These are phyloP conservation scores for Chaunax sp. DNA, from an alignment of 2,797 vertebrate species.

Conservation along the genomic window DNA sequence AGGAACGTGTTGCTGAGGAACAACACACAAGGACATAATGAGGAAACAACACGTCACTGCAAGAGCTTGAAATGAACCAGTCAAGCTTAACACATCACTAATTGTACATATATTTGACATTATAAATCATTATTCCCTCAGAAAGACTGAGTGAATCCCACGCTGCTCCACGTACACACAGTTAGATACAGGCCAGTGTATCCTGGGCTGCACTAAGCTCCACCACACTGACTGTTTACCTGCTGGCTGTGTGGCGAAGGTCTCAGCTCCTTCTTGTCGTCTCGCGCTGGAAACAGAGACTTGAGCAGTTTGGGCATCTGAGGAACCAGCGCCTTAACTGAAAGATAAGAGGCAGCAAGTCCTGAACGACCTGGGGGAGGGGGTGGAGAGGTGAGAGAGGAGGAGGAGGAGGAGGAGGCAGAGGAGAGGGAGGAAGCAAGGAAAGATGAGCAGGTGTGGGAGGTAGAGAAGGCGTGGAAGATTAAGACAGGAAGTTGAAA, in stretches of 20 bases:
- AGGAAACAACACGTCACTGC: background rate
- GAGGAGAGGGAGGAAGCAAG: conserved; percentile 46
- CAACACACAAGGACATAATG: conserved; percentile 16
- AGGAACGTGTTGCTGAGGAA: conserved; percentile 73
- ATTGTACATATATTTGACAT: background rate
- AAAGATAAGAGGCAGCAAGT: conserved; percentile 93
- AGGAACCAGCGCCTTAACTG: conserved; percentile 94
- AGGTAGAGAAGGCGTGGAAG: conserved; percentile 69
- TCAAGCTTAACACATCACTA: background rate
- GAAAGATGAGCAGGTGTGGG: conserved; percentile 61
- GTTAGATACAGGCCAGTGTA: too few species aligned
- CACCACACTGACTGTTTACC: conserved; percentile 75
- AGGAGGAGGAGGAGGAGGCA: conserved; percentile 36
- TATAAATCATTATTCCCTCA: background rate
- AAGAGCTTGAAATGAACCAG: background rate
- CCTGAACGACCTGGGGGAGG: conserved; percentile 86
- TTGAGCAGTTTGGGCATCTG: conserved; percentile 99
- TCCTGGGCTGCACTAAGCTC: background rate
- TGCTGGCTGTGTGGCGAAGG: conserved; percentile 86
- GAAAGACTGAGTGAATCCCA: background rate
- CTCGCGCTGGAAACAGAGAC: conserved; percentile 93
- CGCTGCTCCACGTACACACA: background rate
- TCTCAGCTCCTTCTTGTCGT: conserved; percentile 92
- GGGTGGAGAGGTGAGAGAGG: conserved; percentile 15
- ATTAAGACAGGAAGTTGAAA: conserved; percentile 73